Evolutionary conservation across 2,797 vertebrate genomes (phyloP).

Genomic region (Hafferia zeledoni): DNA sequence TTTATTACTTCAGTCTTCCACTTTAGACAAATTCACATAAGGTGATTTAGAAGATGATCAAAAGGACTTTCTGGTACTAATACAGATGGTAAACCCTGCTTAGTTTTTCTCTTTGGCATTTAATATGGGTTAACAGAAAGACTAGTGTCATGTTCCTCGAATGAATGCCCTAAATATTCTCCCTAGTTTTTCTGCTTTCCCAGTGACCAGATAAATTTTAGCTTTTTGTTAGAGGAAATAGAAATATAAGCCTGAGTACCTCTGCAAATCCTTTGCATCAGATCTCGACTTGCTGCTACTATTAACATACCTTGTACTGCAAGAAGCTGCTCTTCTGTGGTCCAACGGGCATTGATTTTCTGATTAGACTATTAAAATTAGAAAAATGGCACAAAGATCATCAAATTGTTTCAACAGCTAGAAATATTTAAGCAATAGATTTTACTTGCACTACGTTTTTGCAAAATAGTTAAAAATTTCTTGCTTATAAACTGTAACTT

Average conservation of each 20-base stretch:
- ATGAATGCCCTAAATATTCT: not conserved
- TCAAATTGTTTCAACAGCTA: constrained; percentile 62
- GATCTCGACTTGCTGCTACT: constrained; percentile 42
- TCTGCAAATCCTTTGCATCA: not conserved
- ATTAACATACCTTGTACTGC: constrained; percentile 93
- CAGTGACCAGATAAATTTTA: not conserved
- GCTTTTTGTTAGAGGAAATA: not conserved
- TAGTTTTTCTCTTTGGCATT: not conserved
- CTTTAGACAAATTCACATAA: not conserved
- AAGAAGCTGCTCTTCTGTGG: constrained; percentile 97
- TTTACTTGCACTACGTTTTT: not conserved
- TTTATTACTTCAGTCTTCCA: not conserved
- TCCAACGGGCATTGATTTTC: constrained; percentile 99
- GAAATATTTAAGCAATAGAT: not conserved
- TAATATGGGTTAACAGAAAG: not conserved
- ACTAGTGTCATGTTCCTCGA: not conserved
- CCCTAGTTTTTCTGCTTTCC: not conserved
- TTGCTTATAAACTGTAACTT: not conserved
- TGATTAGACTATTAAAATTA: constrained; percentile 89
- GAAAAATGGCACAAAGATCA: constrained; percentile 78
- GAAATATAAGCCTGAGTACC: not conserved
- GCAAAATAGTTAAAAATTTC: not conserved
- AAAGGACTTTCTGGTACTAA: not conserved
- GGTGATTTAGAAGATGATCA: not conserved
- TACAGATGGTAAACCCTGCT: not conserved